Evolutionary conservation across 2,797 vertebrate species (phyloP).

Genomic region (Ciconia nigra): DNA sequence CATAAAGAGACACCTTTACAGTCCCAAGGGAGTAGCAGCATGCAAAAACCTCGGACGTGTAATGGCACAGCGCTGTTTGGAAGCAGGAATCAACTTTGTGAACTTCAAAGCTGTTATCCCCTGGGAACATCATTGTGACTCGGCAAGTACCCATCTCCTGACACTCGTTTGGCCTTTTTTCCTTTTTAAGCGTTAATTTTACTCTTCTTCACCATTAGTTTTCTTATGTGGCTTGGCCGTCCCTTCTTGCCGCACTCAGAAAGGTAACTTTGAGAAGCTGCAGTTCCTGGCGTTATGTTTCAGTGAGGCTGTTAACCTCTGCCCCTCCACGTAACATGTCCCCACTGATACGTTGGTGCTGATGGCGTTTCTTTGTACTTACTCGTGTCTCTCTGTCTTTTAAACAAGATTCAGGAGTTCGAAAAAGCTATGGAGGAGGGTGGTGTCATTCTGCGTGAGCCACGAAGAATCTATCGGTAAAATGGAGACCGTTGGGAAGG

Average conservation of each 20-base stretch:
- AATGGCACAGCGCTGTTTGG: constrained; percentile 86
- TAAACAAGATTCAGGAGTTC: constrained; percentile 84
- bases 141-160: constrained; percentile 62
- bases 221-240: background rate
- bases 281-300: background rate
- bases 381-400: background rate
- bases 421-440: constrained; percentile 84
- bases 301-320: background rate
- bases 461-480: constrained; percentile 80
- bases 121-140: constrained; percentile 75
- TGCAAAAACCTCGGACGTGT: constrained; percentile 88
- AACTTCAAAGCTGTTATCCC: constrained; percentile 82
- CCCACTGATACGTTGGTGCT: background rate
- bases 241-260: background rate
- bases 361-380: background rate
- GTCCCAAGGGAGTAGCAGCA: constrained; percentile 81
- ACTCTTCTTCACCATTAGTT: background rate
- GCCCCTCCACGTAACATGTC: background rate
- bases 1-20: constrained; percentile 84
- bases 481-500: accelerated
- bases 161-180: background rate
- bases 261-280: background rate
- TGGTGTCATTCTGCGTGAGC: constrained; percentile 85
- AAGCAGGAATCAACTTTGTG: constrained; percentile 90
- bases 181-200: background rate